Conservation (phyloP, 2,797 vertebrate genomes). For the Helicolenus hilgendorfi region DNA sequence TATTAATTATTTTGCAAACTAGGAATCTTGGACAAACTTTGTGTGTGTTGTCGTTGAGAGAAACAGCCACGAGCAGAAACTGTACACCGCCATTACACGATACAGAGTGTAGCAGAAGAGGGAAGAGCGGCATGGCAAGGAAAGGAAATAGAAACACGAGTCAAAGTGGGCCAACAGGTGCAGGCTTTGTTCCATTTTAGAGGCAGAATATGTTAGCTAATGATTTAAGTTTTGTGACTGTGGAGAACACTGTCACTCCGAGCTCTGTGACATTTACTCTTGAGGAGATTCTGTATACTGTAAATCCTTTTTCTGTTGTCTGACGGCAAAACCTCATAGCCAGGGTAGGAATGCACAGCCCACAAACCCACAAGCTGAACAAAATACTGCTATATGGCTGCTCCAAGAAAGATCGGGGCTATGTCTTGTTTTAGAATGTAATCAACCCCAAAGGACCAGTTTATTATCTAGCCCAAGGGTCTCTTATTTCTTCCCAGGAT, state of each 20-base stretch:
- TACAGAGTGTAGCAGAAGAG: slow-evolving; percentile 9
- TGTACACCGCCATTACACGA: neutral
- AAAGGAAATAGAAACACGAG: slow-evolving; percentile 3
- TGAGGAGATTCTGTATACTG: neutral
- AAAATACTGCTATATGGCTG: neutral
- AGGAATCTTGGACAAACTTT: neutral
- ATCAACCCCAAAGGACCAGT: neutral
- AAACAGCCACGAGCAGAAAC: slow-evolving; percentile 24
- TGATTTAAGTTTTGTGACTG: neutral
- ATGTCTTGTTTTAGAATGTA: neutral
- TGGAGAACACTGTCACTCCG: neutral
- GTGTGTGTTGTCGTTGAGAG: slow-evolving; percentile 15
- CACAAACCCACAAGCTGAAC: neutral
- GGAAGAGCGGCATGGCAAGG: neutral
- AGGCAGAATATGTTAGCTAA: neutral
- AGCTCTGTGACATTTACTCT: neutral
- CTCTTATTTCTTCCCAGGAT: neutral
- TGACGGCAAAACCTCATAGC: neutral
- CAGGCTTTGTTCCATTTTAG: slow-evolving; percentile 28
- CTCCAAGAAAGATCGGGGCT: neutral
- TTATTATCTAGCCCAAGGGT: too few species aligned
- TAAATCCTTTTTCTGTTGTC: neutral
- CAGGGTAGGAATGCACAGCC: neutral
- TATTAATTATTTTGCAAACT: neutral
- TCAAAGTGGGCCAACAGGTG: slow-evolving; percentile 59